Evolutionary conservation across 2,113 vertebrate genomes (phyloP).

Genomic region (Pipra filicauda): DNA sequence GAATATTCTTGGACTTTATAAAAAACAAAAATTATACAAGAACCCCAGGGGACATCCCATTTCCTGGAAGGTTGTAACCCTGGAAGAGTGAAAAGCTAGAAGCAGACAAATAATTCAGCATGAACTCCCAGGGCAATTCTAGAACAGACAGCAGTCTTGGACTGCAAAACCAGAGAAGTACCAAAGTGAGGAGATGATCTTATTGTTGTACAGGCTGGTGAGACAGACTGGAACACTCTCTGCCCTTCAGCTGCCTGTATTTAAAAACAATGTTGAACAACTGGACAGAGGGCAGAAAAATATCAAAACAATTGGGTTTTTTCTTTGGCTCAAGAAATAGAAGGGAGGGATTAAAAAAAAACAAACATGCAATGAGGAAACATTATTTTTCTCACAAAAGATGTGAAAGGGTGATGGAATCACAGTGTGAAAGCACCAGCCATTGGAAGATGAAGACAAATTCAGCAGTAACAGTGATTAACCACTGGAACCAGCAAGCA

Average conservation of each 20-base stretch:
- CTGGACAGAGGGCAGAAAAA: background rate
- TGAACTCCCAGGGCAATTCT: background rate
- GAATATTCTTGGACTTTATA: background rate
- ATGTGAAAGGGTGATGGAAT: background rate
- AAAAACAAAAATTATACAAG: background rate
- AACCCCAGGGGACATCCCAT: background rate
- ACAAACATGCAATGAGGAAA: background rate
- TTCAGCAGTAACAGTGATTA: background rate
- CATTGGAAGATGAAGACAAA: background rate
- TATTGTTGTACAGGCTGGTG: background rate
- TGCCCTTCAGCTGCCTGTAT: background rate
- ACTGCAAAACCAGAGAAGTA: background rate
- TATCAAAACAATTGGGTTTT: background rate
- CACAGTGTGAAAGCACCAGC: background rate
- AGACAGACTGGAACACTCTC: background rate
- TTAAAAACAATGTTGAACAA: background rate
- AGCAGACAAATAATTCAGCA: background rate
- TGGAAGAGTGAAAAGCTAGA: background rate
- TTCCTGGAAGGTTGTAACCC: conserved; percentile 25
- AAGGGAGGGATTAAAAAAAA: background rate
- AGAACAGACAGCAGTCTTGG: background rate
- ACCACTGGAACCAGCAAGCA: background rate
- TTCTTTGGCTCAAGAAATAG: background rate
- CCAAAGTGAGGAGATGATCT: background rate
- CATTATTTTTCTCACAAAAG: background rate